Evolutionary conservation across 2,113 vertebrate species (phyloP), one percentile per base, ranked within the genome.

Genomic region (Genyomyrus donnyi): DNA sequence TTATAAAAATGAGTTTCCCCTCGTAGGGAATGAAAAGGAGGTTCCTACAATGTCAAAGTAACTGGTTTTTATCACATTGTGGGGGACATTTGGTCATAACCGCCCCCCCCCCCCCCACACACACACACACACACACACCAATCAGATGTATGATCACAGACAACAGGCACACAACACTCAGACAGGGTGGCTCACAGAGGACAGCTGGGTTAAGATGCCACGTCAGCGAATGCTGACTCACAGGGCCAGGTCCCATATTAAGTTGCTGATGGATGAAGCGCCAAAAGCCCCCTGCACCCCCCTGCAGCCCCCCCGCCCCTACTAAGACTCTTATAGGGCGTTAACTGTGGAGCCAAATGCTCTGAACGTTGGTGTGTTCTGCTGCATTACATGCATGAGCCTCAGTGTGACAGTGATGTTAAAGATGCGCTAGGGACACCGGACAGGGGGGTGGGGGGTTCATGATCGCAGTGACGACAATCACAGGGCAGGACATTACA

Each of bases 261-360:
- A 58, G 53, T 21, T 58, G 58, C 58, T 66, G 58, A 27, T 66
- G n/a, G 58, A 66, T 27, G 58, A 66, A n/a, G 8, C 58, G 7
- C 5, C 21, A n/a, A 24, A 7, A 62, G 58, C 58, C 58, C 58
- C 58, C 58, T n/a, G 58, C 24, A n/a, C 2, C 1, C 62, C 62
- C n/a, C 62, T n/a, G 58, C 24, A n/a, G 7, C 1, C 62, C 62
- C n/a, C 62, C n/a, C 62, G 0, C 62, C 9, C 62, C n/a, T 3
- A 9, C 58, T 66, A 11, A 66, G 62, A 31, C n/a, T 27, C 62
- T 66, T 56, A 3, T 62, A 91, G 89, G 90, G 91, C 62, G 92
- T 66, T 49, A 70, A 89, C 91, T 87, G 84, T 66, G 88, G 91
- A 92, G 92, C 92, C 91, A 91, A 92, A 93, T 91, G 90, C 90